These are phyloP conservation scores for Parazoanthus atlanticus DNA, from an alignment of 92 coral and sea anemone genomes.

Conservation along the genomic window DNA sequence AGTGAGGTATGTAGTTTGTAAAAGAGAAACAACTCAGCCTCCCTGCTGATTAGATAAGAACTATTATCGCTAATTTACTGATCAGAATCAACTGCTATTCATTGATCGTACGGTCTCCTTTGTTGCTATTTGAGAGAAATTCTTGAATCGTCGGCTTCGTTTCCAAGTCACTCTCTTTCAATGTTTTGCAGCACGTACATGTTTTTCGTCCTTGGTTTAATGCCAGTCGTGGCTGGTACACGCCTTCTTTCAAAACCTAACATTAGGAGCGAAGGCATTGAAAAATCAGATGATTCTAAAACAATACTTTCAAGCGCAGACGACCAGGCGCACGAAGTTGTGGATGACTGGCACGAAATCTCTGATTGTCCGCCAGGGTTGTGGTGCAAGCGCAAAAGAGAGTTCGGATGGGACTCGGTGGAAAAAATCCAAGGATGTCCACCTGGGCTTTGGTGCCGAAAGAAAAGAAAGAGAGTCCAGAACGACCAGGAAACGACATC, in stretches of 20 bases:
- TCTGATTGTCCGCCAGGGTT: constrained; percentile 32
- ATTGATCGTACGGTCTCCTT: neutral
- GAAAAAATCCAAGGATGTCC: constrained; percentile 57
- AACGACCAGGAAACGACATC: constrained; percentile 8
- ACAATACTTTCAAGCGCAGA: neutral
- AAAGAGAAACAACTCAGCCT: neutral
- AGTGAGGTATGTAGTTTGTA: constrained; percentile 25
- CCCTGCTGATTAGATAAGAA: constrained; percentile 21
- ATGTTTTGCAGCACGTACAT: constrained; percentile 16
- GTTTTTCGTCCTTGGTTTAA: constrained; percentile 1
- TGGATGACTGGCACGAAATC: neutral
- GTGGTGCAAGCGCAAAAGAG: constrained; percentile 22
- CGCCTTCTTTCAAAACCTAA: constrained; percentile 4
- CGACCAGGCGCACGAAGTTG: neutral
- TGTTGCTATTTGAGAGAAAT: neutral
- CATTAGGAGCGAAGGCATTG: neutral
- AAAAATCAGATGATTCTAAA: constrained; percentile 3
- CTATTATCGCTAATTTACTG: constrained; percentile 7
- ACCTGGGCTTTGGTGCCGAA: constrained; percentile 91
- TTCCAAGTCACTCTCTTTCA: neutral
- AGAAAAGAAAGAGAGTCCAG: constrained; percentile 4
- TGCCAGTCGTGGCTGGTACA: constrained; percentile 1
- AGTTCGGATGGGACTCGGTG: constrained; percentile 6
- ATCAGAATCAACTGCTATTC: neutral
- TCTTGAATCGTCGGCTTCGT: neutral